Base-by-base conservation (phyloP, 2,888 invertebrate species). In the Tetragonisca angustula region DNA sequence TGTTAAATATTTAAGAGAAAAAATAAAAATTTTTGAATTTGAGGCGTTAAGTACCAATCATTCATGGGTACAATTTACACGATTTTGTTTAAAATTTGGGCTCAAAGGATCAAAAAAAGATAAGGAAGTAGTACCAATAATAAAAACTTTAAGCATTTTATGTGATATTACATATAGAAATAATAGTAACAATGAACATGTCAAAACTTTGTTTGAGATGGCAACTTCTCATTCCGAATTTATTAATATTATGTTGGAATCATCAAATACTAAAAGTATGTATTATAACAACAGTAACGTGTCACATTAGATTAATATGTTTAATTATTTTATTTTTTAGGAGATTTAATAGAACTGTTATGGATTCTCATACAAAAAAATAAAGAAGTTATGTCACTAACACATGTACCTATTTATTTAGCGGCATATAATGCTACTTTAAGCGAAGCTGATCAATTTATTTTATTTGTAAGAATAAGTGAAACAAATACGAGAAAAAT, bases 401-500 rank as follows among this genome's bases (percentile, higher is more conserved):
- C 95, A 75, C 98, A 98, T 89, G 95, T 98, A 76, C 97, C 98
- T 0, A 95, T 98, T 0, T 96, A 97, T 87, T 95, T 98, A 80
- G 97, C 97, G 17, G 96, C 98, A 0, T 98, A 98, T 91, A 96
- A 96, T 87, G 98, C 97, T 0, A 97, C 97, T 0, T 95, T 97
- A 64, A 95, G 95, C 68, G 94, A 95, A 17, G 96, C 96, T 76
- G 98, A 98, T 94, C 96, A 97, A 88, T 95, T 96, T 49, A 95
- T 98, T 70, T 94, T 96, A 77, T 92, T 94, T 89, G 94, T 96
- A 91, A 89, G 87, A 69, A 77, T 49, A 27, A 49, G 52, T 4
- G 24, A 27, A 64, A 76, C 59, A 32, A 52, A 62, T 24, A 19
- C 1, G 4, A 21, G 43, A 0, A 43, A 49, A 49, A 4, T 56